phyloP scores from a whole-genome alignment of 2,888 invertebrate species.

The Chironomus riparius region DNA sequence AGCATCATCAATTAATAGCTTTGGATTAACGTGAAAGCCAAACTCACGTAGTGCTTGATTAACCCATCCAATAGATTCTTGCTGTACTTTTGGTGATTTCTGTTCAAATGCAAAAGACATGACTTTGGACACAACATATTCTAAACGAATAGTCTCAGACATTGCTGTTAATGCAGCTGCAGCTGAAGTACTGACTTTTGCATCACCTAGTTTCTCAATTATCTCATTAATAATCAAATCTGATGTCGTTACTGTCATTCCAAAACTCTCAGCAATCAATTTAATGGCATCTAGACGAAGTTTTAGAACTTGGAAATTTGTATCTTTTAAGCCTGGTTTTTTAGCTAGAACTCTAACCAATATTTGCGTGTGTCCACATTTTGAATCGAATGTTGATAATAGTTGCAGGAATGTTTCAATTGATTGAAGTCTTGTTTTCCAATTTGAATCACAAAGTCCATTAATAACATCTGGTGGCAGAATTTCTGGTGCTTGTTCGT shows the following conservation, averaged over 20 bases:
- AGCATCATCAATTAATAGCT: conserved; percentile 62
- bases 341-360: conserved; percentile 62
- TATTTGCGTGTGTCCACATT: conserved; percentile 59
- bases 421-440: conserved; percentile 73
- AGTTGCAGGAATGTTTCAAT: conserved; percentile 61
- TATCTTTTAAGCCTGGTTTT: conserved; percentile 80
- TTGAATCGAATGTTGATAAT: conserved; percentile 52
- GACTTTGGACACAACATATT: conserved; percentile 62
- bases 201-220: conserved; percentile 75
- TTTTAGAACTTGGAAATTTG: conserved; percentile 85
- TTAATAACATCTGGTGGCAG: conserved; percentile 53
- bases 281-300: conserved; percentile 70
- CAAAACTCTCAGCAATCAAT: conserved; percentile 64
- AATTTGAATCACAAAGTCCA: conserved; percentile 68
- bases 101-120: conserved; percentile 71
- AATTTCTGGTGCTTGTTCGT: conserved; percentile 58
- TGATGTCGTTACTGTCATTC: conserved; percentile 62
- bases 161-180: conserved; percentile 56
- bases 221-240: conserved; percentile 70
- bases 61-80: conserved; percentile 76
- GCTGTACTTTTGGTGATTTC: conserved; percentile 86
- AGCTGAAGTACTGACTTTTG: conserved; percentile 62
- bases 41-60: conserved; percentile 72
- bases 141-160: conserved; percentile 68
- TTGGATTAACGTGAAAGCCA: conserved; percentile 69